Conservation (phyloP, 2,888 invertebrate species). For the Agrochola circellaris region DNA sequence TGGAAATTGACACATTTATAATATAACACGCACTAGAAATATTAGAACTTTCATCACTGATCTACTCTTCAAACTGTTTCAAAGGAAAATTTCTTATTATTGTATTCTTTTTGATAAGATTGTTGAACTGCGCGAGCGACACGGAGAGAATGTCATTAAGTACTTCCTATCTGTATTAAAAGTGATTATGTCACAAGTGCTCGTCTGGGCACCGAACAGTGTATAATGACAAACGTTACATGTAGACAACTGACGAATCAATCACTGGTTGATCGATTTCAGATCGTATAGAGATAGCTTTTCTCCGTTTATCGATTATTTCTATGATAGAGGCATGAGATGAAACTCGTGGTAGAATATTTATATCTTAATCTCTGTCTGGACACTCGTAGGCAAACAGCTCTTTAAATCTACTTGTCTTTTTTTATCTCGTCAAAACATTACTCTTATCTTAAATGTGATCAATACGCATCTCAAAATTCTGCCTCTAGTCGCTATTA, state of each 20-base stretch:
- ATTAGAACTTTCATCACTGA: conserved; percentile 19
- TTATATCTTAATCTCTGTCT: conserved; percentile 1
- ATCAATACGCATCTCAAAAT: background rate
- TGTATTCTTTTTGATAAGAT: conserved; percentile 63
- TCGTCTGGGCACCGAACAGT: conserved; percentile 21
- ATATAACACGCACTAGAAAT: conserved; percentile 5
- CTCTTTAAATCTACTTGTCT: conserved; percentile 13
- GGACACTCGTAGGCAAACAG: background rate
- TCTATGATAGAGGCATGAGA: background rate
- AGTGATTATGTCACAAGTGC: conserved; percentile 51
- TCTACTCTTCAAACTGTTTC: conserved; percentile 8
- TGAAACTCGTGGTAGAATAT: background rate
- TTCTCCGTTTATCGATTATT: background rate
- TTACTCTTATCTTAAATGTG: background rate
- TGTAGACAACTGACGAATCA: conserved; percentile 40
- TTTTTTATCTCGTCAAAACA: conserved; percentile 17
- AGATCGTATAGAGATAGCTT: conserved; percentile 16
- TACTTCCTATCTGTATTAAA: conserved; percentile 54
- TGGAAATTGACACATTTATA: background rate
- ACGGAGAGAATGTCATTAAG: conserved; percentile 36
- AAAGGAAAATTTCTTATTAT: conserved; percentile 51
- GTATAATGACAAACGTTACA: conserved; percentile 8
- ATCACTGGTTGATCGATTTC: conserved; percentile 31
- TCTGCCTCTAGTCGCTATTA: background rate
- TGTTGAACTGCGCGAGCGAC: conserved; percentile 46